Conservation (phyloP, 2,797 vertebrate genomes). For the Chaetophractus vellerosus region DNA sequence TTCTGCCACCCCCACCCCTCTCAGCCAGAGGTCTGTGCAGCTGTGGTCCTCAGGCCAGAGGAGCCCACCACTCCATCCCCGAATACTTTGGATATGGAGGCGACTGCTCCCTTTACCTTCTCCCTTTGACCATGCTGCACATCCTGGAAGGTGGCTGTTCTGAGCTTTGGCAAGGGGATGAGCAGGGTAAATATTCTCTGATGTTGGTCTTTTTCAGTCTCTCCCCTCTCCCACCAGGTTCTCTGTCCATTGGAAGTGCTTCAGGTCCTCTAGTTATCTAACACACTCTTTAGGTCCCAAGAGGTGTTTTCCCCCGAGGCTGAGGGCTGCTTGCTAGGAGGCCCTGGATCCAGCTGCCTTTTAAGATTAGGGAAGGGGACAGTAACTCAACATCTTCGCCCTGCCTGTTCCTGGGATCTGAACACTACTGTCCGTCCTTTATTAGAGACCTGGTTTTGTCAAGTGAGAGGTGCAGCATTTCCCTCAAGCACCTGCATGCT, state of each 20-base stretch:
- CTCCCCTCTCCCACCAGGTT: constrained; percentile 4
- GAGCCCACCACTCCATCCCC: neutral
- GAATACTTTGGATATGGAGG: constrained; percentile 22
- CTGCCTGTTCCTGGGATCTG: constrained; percentile 63
- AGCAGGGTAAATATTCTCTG: constrained; percentile 5
- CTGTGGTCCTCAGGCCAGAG: constrained; percentile 4
- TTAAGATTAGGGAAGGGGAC: constrained; percentile 52
- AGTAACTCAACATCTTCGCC: constrained; percentile 40
- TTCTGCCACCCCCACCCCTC: neutral
- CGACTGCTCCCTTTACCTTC: neutral
- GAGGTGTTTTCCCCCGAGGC: constrained; percentile 36
- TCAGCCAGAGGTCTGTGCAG: neutral
- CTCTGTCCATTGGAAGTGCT: constrained; percentile 56
- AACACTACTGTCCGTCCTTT: constrained; percentile 67
- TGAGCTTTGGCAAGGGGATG: neutral
- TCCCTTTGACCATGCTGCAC: neutral
- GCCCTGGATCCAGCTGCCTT: neutral
- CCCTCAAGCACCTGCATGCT: constrained; percentile 81
- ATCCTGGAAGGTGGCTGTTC: neutral
- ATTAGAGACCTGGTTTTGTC: constrained; percentile 47
- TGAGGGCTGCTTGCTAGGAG: constrained; percentile 45
- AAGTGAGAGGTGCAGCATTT: constrained; percentile 67
- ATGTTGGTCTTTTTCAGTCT: constrained; percentile 57
- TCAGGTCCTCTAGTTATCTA: constrained; percentile 60
- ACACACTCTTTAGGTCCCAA: constrained; percentile 59